Evolutionary conservation across 2,797 vertebrate genomes (phyloP).

Genomic region (Malacoraja senta): DNA sequence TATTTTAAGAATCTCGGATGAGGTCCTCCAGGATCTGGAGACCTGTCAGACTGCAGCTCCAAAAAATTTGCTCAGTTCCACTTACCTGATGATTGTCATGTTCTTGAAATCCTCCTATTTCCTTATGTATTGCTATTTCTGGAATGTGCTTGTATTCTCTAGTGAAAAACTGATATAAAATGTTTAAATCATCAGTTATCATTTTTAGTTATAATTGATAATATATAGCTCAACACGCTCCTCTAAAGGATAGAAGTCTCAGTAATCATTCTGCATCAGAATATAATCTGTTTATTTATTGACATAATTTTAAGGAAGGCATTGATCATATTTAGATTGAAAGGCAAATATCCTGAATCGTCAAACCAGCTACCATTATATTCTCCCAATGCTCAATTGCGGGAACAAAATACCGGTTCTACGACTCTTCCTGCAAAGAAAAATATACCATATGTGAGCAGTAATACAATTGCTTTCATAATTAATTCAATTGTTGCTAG

Average conservation of each 20-base stretch:
- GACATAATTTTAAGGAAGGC: not conserved
- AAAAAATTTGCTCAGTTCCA: no score
- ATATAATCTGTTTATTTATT: not conserved
- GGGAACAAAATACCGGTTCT: no score
- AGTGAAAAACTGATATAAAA: no score
- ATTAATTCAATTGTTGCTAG: not conserved
- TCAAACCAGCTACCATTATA: not conserved
- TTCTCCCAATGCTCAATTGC: not conserved
- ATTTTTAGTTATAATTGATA: not conserved
- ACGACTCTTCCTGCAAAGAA: no score
- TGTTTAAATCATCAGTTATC: no score
- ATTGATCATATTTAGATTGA: not conserved
- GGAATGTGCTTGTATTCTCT: no score
- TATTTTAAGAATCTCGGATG: no score
- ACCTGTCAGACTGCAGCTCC: no score
- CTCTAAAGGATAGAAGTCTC: not conserved
- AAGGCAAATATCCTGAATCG: not conserved
- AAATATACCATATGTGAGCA: not conserved
- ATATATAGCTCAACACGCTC: not conserved
- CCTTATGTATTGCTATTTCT: no score
- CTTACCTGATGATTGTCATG: no score
- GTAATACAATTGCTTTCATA: not conserved
- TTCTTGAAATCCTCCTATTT: no score
- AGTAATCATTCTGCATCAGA: not conserved
- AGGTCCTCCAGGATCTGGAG: no score